Evolutionary conservation across 2,113 vertebrate genomes (phyloP).

Genomic region (human (Homo sapiens)): DNA sequence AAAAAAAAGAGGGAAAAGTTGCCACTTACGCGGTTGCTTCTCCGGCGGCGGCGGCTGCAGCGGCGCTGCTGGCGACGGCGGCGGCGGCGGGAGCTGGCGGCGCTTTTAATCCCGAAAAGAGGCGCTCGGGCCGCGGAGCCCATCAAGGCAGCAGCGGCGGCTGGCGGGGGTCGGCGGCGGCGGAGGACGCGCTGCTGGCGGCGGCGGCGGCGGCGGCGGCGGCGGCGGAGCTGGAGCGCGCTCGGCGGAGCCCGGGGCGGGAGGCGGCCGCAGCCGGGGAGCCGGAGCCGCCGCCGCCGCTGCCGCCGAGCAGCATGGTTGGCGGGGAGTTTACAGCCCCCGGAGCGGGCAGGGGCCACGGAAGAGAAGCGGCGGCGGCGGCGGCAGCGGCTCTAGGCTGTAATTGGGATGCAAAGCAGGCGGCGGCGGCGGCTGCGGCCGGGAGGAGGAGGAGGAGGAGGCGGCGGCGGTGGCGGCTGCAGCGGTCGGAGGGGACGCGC

Average conservation of each 20-base stretch:
- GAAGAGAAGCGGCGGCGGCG: slow-evolving; percentile 82
- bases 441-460: slow-evolving; percentile 78
- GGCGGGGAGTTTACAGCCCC: slow-evolving; percentile 81
- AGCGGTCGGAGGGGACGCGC: slow-evolving; percentile 87
- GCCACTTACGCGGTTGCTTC: slow-evolving; percentile 94
- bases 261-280: slow-evolving; percentile 80
- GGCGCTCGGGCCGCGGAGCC: slow-evolving; percentile 93
- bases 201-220: slow-evolving; percentile 72
- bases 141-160: slow-evolving; percentile 91
- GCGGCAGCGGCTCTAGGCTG: slow-evolving; percentile 82
- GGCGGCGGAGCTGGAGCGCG: slow-evolving; percentile 73
- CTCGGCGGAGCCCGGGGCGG: slow-evolving; percentile 79
- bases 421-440: slow-evolving; percentile 63
- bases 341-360: slow-evolving; percentile 82
- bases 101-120: slow-evolving; percentile 93
- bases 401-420: slow-evolving; percentile 82
- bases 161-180: slow-evolving; percentile 85
- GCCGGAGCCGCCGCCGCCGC: slow-evolving; percentile 83
- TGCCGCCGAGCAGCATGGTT: slow-evolving; percentile 84
- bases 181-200: slow-evolving; percentile 76
- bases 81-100: slow-evolving; percentile 82
- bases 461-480: slow-evolving; percentile 80
- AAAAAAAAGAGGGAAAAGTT: slow-evolving; percentile 87
- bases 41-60: slow-evolving; percentile 81
- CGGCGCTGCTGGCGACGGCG: slow-evolving; percentile 77